These are phyloP conservation scores for Lordiphosa andalusiaca DNA, from an alignment of 2,888 invertebrate species.

Conservation along the genomic window DNA sequence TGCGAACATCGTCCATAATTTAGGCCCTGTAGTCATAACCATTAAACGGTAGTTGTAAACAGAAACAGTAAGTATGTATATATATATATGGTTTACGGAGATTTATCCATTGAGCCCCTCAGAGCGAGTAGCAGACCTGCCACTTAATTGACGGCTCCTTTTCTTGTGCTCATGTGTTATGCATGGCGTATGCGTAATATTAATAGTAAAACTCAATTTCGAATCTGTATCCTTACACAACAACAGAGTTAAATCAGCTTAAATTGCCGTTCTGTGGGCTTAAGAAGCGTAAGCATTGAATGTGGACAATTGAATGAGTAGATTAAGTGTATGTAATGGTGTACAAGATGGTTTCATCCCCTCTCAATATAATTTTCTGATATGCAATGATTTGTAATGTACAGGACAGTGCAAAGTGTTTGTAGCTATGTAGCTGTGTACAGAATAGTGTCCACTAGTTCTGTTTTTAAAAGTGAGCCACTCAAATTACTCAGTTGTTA, in stretches of 20 bases:
- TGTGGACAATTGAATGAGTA: conserved; percentile 15
- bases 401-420: too few relatives aligned
- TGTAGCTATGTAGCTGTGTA: too few relatives aligned
- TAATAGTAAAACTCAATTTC: conserved; percentile 49
- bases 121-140: background rate
- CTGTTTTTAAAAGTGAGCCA: too few relatives aligned
- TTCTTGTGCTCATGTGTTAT: conserved; percentile 17
- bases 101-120: conserved; percentile 29
- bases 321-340: conserved; percentile 48
- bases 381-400: too few relatives aligned
- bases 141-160: background rate
- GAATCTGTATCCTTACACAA: conserved; percentile 6
- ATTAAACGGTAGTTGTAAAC: conserved; percentile 30
- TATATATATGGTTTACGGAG: conserved; percentile 22
- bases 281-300: conserved; percentile 6
- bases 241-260: conserved; percentile 20
- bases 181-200: conserved; percentile 47
- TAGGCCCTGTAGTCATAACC: conserved; percentile 17
- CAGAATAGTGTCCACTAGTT: too few relatives aligned
- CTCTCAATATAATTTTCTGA: conserved; percentile 2
- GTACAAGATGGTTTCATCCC: conserved; percentile 28
- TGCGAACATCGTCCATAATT: background rate
- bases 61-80: conserved; percentile 12
- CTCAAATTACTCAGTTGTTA: too few relatives aligned
- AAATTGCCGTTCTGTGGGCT: conserved; percentile 5